These are phyloP conservation scores for Erynnis tages DNA, from an alignment of 2,888 invertebrate species.

Conservation along the genomic window DNA sequence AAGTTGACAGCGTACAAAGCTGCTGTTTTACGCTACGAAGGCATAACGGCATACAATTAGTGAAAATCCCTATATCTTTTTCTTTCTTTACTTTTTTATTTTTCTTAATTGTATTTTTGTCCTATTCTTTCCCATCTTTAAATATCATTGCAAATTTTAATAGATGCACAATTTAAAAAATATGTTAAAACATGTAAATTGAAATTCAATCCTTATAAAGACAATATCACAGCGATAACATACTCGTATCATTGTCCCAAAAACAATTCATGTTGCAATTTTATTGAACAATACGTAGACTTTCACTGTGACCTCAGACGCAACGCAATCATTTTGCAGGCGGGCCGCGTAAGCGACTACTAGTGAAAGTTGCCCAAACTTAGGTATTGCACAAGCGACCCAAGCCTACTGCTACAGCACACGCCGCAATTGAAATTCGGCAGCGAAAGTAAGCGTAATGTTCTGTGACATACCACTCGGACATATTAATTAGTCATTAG, in stretches of 20 bases:
- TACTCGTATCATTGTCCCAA: not conserved
- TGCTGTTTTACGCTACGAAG: not conserved
- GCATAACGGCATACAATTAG: too few relatives aligned
- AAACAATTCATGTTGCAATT: slow-evolving; percentile 27
- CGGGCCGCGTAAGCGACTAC: slow-evolving; percentile 66
- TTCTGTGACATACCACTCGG: slow-evolving; percentile 30
- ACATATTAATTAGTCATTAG: slow-evolving; percentile 17
- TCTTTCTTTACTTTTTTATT: too few relatives aligned
- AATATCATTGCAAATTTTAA: too few relatives aligned
- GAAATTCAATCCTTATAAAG: too few relatives aligned
- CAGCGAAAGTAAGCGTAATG: slow-evolving; percentile 70
- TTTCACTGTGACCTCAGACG: slow-evolving; percentile 74
- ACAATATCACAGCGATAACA: too few relatives aligned
- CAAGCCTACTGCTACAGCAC: slow-evolving; percentile 45
- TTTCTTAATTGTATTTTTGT: too few relatives aligned
- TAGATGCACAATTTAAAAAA: too few relatives aligned
- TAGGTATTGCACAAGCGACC: slow-evolving; percentile 77
- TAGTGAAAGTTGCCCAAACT: slow-evolving; percentile 77
- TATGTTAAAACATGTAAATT: too few relatives aligned
- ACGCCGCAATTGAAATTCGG: slow-evolving; percentile 76
- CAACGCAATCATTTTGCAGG: slow-evolving; percentile 76
- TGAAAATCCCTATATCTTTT: too few relatives aligned
- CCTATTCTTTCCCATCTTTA: too few relatives aligned
- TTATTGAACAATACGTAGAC: slow-evolving; percentile 57
- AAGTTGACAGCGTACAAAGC: not conserved